These are phyloP conservation scores for Drosophila biarmipes DNA, from an alignment of 1,140 invertebrate species.

Conservation along the genomic window DNA sequence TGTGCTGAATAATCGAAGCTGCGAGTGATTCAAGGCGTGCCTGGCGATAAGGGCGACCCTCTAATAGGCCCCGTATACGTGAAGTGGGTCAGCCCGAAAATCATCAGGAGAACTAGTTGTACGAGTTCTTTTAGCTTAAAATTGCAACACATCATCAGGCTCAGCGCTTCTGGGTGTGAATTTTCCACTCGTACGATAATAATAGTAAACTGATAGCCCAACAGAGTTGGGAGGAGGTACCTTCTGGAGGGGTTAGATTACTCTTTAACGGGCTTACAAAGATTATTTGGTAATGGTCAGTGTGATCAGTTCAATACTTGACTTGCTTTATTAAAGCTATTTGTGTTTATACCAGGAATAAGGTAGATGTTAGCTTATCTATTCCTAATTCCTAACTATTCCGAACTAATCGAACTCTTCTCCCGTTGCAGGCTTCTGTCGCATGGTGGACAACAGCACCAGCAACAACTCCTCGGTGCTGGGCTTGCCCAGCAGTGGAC, in stretches of 20 bases:
- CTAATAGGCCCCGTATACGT: conserved; percentile 24
- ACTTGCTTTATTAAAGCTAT: not conserved
- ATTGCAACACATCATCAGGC: not conserved
- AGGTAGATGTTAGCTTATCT: not conserved
- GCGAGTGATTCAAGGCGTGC: conserved; percentile 37
- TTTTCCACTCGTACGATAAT: not conserved
- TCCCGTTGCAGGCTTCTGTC: conserved; percentile 90
- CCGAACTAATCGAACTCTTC: not conserved
- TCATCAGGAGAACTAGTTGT: not conserved
- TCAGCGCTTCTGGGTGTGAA: not conserved
- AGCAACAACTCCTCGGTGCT: conserved; percentile 84
- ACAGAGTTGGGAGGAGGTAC: not conserved
- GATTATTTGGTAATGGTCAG: not conserved
- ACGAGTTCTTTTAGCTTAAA: not conserved
- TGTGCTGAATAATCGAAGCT: conserved; percentile 50
- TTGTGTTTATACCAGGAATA: not conserved
- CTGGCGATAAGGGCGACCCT: conserved; percentile 26
- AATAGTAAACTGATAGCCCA: not conserved
- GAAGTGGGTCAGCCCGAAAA: conserved; percentile 12
- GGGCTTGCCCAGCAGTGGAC: conserved; percentile 72
- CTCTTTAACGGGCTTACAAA: not conserved
- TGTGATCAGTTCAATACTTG: too few relatives aligned
- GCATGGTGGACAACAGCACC: conserved; percentile 90
- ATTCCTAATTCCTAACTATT: not conserved
- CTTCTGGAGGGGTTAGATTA: not conserved